These are phyloP conservation scores for Drosophila helvetica DNA, from an alignment of 2,888 invertebrate genomes.

Conservation along the genomic window DNA sequence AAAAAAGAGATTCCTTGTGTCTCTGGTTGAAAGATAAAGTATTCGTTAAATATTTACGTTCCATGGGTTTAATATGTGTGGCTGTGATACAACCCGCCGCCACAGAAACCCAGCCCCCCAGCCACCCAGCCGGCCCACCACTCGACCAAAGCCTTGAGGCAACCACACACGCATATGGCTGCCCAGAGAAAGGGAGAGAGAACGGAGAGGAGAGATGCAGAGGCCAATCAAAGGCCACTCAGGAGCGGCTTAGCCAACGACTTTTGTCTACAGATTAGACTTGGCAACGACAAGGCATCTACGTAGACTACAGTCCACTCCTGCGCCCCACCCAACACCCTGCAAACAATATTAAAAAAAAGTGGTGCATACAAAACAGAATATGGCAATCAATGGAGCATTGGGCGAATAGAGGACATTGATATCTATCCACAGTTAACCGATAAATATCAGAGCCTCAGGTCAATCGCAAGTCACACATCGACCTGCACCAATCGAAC, in stretches of 20 bases:
- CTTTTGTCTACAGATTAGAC: constrained; percentile 67
- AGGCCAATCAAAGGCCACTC: constrained; percentile 51
- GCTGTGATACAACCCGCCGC: constrained; percentile 15
- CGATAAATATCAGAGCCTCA: too few relatives aligned
- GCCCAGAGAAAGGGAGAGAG: neutral
- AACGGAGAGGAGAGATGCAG: neutral
- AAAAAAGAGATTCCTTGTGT: constrained; percentile 60
- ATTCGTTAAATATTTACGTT: constrained; percentile 74
- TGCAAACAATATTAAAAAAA: too few relatives aligned
- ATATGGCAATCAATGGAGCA: too few relatives aligned
- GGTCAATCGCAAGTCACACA: too few relatives aligned
- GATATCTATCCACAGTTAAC: too few relatives aligned
- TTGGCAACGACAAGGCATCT: constrained; percentile 13
- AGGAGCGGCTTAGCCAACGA: constrained; percentile 43
- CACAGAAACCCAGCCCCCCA: too few relatives aligned
- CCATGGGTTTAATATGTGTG: constrained; percentile 69
- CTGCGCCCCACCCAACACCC: too few relatives aligned
- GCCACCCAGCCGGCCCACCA: too few relatives aligned
- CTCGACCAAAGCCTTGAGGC: constrained; percentile 22
- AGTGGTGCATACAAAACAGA: too few relatives aligned
- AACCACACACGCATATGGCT: constrained; percentile 37
- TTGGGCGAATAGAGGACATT: too few relatives aligned
- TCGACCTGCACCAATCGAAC: too few relatives aligned
- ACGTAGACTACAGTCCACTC: too few relatives aligned
- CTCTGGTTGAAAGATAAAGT: constrained; percentile 66